phyloP scores from a whole-genome alignment of 2,888 invertebrate genomes.

The Oscheius sp. region DNA sequence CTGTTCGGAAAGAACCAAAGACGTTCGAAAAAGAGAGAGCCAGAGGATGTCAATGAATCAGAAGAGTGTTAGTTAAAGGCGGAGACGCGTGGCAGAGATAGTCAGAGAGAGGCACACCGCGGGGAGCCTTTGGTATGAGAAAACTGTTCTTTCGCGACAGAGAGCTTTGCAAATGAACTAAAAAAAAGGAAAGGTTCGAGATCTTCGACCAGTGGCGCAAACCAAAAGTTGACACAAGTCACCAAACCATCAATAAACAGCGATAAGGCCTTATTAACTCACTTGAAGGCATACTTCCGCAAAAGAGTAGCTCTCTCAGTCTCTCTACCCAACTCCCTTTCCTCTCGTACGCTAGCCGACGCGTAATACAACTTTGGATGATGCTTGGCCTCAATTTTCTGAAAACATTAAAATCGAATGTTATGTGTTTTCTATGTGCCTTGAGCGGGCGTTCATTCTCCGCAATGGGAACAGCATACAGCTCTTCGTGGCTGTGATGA shows the following conservation, averaged over 20 bases:
- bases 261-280: background rate
- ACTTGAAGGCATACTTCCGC: slow-evolving; percentile 33
- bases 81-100: background rate
- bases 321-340: background rate
- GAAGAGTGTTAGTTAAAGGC: background rate
- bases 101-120: slow-evolving; percentile 1
- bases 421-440: slow-evolving; percentile 7
- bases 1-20: background rate
- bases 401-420: background rate
- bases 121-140: slow-evolving; percentile 1
- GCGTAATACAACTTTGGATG: slow-evolving; percentile 28
- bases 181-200: background rate
- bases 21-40: background rate
- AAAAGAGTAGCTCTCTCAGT: slow-evolving; percentile 19
- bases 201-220: too few species aligned
- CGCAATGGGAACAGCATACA: slow-evolving; percentile 25
- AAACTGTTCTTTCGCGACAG: background rate
- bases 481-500: slow-evolving; percentile 24
- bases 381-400: background rate
- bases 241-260: slow-evolving; percentile 6
- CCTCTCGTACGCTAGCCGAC: slow-evolving; percentile 17
- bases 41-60: slow-evolving; percentile 3
- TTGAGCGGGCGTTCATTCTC: slow-evolving; percentile 1
- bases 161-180: background rate
- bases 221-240: background rate